Evolutionary conservation across 35 echinoderm and acorn worm genomes (phyloP), one percentile per base, ranked within the genome.

Genomic region (Lytechinus pictus): DNA sequence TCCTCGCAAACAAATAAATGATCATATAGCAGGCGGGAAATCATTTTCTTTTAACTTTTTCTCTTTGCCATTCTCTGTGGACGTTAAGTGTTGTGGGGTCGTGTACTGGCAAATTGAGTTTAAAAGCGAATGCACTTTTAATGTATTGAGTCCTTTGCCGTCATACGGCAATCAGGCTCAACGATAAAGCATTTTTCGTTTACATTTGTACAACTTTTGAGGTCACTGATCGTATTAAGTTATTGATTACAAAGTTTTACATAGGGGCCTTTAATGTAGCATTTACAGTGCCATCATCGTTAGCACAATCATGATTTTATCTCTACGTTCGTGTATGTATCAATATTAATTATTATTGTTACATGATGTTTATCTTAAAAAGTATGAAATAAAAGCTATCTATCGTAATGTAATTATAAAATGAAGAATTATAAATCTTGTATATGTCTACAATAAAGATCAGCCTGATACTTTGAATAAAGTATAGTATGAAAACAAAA

Each of bases 1-100:
- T 55, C n/a, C 54, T 33, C 92, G 92, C 52, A 54, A 57, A 93
- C 92, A 93, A 93, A 93, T 93, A 93, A 93, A 93, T 93, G 92
- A 54, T 93, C 92, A 93, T 93, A 93, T 93, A 93, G 92, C 92
- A 93, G 92, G 92, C 55, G 54, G 54, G 14, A 28, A 54, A 93
- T 93, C 55, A 54, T 53, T 93, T 93, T 33, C 54, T 55, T 28
- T 10, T 57, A 11, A 24, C 66, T 1, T n/a, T 79, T 24, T 79
- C 66, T 24, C 66, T 16, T 5, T 24, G 61, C 24, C 66, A 12
- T 16, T 79, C 66, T 16, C 19, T 16, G n/a, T 7, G n/a, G 66
- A 24, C 66, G 66, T 79, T 79, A 16, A 79, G 66, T 79, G 19
- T 79, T 24, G 66, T 79, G 66, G 33, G 66, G 21, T 79, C n/a